Evolutionary conservation across 2,888 invertebrate genomes (phyloP), one percentile per base, ranked within the genome.

Genomic region (Yponomeuta evonymella): DNA sequence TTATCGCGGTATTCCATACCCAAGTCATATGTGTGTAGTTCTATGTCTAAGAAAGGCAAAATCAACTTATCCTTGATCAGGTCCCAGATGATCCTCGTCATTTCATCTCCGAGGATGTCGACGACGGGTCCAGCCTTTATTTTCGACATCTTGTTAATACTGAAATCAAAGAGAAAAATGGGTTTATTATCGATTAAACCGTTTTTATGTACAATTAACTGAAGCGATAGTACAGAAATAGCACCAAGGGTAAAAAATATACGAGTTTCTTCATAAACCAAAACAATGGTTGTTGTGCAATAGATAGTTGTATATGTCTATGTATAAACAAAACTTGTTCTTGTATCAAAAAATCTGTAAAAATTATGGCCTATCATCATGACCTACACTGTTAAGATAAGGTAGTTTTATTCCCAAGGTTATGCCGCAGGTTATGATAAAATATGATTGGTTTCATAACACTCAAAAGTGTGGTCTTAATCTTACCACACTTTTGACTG

Each of bases 11-110:
- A 94, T 92, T 99, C 97, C 77, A 99, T 98, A 69, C 99, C 98
- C 81, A 99, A 94, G 88, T 99, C 99, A 86, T 94, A 99, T 9
- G 96, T 95, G 83, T 99, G 98, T 72, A 99, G 89, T 84, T 99
- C 98, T 77, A 99, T 96, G 83, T 99, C 98, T 79, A 99, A 93
- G 90, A 98, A 98, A 0, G 99, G 99, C 74, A 99, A 91, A 82
- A 99, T 98, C 63, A 99, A 94, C 88, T 99, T 99, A 72, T 99
- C 95, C 89, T 99, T 99, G 79, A 99, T 99, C 62, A 97, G 94
- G 82, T 99, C 98, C 99, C 99, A 99, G 83, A 99, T 99, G 75
- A 99, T 97, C 79, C 99, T 94, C 65, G 98, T 98, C 98, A 98
- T 98, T 90, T 98, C 98, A 94, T 98, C 98, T n/a, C 98, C 98